A percentile compares a stretch with the other conserved stretches of the same genome.
Evolutionary conservation across 2,888 invertebrate genomes (phyloP).

Genomic region (Seladonia tumulorum): DNA sequence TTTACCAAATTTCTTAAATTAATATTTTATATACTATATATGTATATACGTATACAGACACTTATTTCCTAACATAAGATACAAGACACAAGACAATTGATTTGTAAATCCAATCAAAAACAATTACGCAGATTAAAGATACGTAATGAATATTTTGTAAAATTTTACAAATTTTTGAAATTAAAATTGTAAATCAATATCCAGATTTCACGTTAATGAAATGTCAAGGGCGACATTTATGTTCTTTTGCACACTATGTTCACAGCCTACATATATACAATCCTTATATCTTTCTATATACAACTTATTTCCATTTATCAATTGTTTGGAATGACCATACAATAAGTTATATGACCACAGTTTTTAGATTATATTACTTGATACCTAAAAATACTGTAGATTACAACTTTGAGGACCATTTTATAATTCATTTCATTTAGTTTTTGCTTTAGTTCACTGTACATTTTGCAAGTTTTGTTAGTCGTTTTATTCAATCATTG

Average conservation of each 20-base stretch:
- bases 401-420: constrained; percentile 32
- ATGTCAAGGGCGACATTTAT: constrained; percentile 38
- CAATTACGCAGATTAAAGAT: constrained; percentile 3
- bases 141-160: not conserved
- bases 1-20: constrained; percentile 27
- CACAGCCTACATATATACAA: constrained; percentile 71
- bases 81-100: not conserved
- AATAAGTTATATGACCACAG: constrained; percentile 22
- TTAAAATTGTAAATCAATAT: constrained; percentile 33
- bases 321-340: constrained; percentile 46
- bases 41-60: constrained; percentile 5
- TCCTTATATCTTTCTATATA: constrained; percentile 59
- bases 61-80: constrained; percentile 6
- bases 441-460: constrained; percentile 16
- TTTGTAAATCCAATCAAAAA: constrained; percentile 3
- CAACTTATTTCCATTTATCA: constrained; percentile 48
- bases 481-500: constrained; percentile 16
- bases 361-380: constrained; percentile 50
- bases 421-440: constrained; percentile 17
- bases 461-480: not conserved
- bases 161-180: not conserved
- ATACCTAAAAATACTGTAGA: constrained; percentile 57
- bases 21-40: constrained; percentile 9
- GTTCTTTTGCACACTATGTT: constrained; percentile 52
- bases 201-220: constrained; percentile 27